Evolutionary conservation across 1,140 invertebrate genomes (phyloP).

Genomic region (Coenobita brevimanus): DNA sequence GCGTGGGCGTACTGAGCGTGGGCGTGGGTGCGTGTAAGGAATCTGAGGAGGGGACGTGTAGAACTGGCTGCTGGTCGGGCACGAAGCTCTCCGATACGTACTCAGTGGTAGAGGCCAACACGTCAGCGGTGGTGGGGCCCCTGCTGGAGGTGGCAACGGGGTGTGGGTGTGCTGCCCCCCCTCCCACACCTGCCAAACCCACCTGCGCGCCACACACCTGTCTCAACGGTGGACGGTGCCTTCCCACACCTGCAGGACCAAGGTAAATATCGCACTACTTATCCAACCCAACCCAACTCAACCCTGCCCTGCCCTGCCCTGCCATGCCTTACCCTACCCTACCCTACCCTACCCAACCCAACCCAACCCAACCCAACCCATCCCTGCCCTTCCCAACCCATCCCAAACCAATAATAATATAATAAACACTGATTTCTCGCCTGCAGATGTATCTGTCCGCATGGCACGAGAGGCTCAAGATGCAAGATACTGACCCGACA

Average conservation of each 20-base stretch:
- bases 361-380: no score
- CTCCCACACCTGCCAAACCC: not conserved
- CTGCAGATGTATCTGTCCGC: constrained; percentile 26
- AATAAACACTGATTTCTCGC: no score
- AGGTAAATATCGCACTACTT: constrained; percentile 13
- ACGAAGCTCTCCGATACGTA: not conserved
- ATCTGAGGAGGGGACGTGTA: no score
- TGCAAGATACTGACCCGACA: constrained; percentile 33
- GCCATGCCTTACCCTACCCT: no score
- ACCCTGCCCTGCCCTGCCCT: no score
- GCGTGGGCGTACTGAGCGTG: no score
- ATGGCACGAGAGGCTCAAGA: not conserved
- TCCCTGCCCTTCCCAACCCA: no score
- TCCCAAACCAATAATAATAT: no score
- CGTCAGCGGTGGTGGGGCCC: constrained; percentile 36
- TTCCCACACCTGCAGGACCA: constrained; percentile 2
- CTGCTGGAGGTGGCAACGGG: not conserved
- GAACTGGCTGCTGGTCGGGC: constrained; percentile 21
- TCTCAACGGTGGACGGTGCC: constrained; percentile 40
- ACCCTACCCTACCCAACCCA: no score
- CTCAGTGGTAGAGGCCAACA: constrained; percentile 30
- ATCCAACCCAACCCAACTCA: no score
- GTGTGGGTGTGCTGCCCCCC: not conserved
- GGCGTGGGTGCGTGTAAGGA: no score
- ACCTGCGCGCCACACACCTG: constrained; percentile 21